Conservation (phyloP, 2,113 vertebrate species). For the Channa maculata region DNA sequence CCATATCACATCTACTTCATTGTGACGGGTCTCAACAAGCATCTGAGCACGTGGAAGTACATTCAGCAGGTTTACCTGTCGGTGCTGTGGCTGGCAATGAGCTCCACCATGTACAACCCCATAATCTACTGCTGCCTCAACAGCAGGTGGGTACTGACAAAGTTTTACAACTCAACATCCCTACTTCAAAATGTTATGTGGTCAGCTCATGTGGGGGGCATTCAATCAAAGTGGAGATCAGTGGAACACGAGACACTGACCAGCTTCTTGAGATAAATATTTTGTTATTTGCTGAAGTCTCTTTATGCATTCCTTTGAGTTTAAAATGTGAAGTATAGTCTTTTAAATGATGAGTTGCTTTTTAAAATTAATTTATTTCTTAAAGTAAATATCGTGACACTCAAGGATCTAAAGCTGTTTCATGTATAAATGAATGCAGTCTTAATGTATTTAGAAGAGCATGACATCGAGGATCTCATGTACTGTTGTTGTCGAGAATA, state of each 20-base stretch:
- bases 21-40: constrained; percentile 88
- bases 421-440: background rate
- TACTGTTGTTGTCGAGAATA: background rate
- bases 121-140: constrained; percentile 99
- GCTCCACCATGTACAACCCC: constrained; percentile 98
- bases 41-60: constrained; percentile 89
- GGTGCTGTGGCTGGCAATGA: constrained; percentile 97
- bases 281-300: background rate
- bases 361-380: background rate
- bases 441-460: background rate
- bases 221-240: background rate
- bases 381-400: no score
- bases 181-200: background rate
- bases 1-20: constrained; percentile 97
- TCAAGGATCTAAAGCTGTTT: no score
- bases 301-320: background rate
- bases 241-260: background rate
- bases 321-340: background rate
- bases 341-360: background rate
- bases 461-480: background rate
- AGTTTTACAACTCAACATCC: background rate
- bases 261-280: background rate
- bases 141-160: constrained; percentile 87
- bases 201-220: background rate
- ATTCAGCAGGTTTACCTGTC: constrained; percentile 97